A percentile compares a stretch with the other conserved stretches of the same genome.
phyloP scores from a whole-genome alignment of 2,888 invertebrate species.

The Hemaris fuciformis region DNA sequence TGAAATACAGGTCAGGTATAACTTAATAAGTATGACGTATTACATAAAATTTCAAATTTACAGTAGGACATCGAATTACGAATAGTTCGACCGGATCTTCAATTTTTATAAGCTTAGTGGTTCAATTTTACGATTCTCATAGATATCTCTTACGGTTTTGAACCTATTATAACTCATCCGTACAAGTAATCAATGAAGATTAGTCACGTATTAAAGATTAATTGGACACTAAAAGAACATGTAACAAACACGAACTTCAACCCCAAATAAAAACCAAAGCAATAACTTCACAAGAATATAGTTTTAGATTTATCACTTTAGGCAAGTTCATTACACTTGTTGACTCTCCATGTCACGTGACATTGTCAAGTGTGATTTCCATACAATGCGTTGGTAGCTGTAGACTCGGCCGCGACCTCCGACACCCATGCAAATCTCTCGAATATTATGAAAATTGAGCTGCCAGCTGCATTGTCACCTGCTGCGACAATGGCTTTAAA shows the following conservation, averaged over 20 bases:
- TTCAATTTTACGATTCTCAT: too few relatives aligned
- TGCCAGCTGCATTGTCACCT: neutral
- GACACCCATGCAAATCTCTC: conserved; percentile 12
- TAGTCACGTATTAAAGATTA: too few relatives aligned
- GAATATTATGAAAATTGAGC: neutral
- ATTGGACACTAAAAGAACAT: neutral
- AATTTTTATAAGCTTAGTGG: too few relatives aligned
- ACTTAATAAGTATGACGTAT: neutral
- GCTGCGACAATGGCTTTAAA: neutral
- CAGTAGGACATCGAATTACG: neutral
- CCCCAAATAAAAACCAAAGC: neutral
- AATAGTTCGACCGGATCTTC: too few relatives aligned
- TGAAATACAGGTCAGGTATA: neutral
- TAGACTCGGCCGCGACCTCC: conserved; percentile 45
- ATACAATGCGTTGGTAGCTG: conserved; percentile 77
- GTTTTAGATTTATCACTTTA: neutral
- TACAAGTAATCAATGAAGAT: too few relatives aligned
- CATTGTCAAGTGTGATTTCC: conserved; percentile 60
- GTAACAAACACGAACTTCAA: neutral
- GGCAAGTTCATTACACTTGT: conserved; percentile 8
- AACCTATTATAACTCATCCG: too few relatives aligned
- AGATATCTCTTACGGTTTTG: too few relatives aligned
- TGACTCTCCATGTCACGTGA: conserved; percentile 21
- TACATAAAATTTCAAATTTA: neutral
- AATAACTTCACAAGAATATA: neutral